Evolutionary conservation across 2,113 vertebrate species (phyloP).

Genomic region (Machaerirhynchus nigripectus): DNA sequence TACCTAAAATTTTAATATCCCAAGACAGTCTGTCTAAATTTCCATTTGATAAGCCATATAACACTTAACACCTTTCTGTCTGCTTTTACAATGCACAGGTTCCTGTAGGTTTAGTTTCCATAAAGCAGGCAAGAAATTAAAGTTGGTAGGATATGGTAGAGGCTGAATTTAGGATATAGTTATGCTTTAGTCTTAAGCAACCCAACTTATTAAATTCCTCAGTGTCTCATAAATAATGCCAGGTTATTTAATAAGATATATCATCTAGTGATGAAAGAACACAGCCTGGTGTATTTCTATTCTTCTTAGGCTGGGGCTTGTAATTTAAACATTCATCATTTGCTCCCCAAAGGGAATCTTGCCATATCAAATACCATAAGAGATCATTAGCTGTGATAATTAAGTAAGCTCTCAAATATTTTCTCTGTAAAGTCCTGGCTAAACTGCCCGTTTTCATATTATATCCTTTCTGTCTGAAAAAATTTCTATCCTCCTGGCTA

Average conservation of each 20-base stretch:
- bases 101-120: neutral
- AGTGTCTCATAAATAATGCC: neutral
- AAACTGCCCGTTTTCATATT: neutral
- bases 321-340: neutral
- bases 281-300: neutral
- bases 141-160: neutral
- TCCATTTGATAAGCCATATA: neutral
- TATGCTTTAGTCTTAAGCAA: neutral
- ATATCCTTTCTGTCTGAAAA: neutral
- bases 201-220: neutral
- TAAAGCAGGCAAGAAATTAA: neutral
- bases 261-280: neutral
- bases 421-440: neutral
- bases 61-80: neutral
- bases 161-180: neutral
- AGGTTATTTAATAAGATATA: neutral
- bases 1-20: neutral
- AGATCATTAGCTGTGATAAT: neutral
- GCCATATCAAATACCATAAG: neutral
- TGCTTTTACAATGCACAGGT: neutral
- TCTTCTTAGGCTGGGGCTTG: neutral
- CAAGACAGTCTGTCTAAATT: neutral
- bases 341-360: neutral
- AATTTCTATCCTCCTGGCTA: neutral
- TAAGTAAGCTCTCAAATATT: neutral